Evolutionary conservation across 2,888 invertebrate species (phyloP).

Genomic region (Sipha maydis): DNA sequence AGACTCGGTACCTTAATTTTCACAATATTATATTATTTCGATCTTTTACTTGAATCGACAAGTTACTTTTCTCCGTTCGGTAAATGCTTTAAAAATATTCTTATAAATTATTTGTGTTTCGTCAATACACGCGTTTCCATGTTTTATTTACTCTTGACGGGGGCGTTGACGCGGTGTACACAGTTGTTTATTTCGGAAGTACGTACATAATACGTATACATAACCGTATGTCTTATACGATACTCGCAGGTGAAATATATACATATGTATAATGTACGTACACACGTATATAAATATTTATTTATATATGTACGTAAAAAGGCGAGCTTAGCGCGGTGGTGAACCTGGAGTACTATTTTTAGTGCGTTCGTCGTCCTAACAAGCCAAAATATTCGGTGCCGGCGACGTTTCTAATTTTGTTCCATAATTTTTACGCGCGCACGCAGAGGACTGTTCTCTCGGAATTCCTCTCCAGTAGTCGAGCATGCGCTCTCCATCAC

Average conservation of each 20-base stretch:
- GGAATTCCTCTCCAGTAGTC: conserved; percentile 56
- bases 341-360: conserved; percentile 59
- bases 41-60: too few species aligned
- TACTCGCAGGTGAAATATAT: neutral
- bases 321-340: neutral
- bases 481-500: neutral
- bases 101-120: neutral
- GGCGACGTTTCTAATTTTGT: conserved; percentile 61
- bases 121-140: too few species aligned
- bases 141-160: too few species aligned
- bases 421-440: conserved; percentile 56
- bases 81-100: too few species aligned
- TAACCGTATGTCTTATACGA: neutral
- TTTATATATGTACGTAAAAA: neutral
- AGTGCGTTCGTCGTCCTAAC: conserved; percentile 51
- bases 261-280: too few species aligned
- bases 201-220: neutral
- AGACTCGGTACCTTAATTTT: too few species aligned
- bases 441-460: neutral
- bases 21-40: too few species aligned
- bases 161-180: neutral
- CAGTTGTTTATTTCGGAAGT: neutral
- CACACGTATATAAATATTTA: too few species aligned
- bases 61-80: too few species aligned
- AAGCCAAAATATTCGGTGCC: conserved; percentile 62